A percentile compares a stretch with the other conserved stretches of the same genome.
phyloP scores from a whole-genome alignment of 2,113 vertebrate genomes.

The Cariama cristata region DNA sequence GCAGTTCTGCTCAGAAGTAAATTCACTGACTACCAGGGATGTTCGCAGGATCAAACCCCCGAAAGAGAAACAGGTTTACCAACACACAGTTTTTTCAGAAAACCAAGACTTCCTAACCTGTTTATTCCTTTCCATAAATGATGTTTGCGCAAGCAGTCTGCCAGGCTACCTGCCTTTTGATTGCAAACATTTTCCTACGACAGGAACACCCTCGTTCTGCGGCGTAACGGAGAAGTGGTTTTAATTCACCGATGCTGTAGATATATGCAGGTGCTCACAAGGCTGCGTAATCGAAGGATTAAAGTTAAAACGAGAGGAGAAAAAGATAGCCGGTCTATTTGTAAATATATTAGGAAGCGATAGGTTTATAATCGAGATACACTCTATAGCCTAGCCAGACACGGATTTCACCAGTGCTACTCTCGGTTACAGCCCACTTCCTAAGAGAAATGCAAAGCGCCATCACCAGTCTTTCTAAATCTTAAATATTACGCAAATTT shows the following conservation, averaged over 20 bases:
- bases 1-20: not conserved
- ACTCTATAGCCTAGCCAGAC: not conserved
- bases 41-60: not conserved
- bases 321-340: not conserved
- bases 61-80: constrained; percentile 37
- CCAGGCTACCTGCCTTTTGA: constrained; percentile 50
- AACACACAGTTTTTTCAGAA: not conserved
- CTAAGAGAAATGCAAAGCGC: not conserved
- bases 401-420: not conserved
- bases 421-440: not conserved
- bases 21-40: not conserved
- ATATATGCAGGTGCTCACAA: not conserved
- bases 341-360: not conserved
- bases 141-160: constrained; percentile 43
- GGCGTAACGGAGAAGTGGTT: not conserved
- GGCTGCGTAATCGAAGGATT: not conserved
- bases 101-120: constrained; percentile 33
- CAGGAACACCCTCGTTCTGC: not conserved
- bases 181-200: constrained; percentile 58
- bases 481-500: not conserved
- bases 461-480: not conserved
- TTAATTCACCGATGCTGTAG: not conserved
- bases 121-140: constrained; percentile 52
- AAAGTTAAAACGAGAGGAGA: not conserved
- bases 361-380: not conserved